Conservation (phyloP, 2,888 invertebrate species). For the Biston betularia region DNA sequence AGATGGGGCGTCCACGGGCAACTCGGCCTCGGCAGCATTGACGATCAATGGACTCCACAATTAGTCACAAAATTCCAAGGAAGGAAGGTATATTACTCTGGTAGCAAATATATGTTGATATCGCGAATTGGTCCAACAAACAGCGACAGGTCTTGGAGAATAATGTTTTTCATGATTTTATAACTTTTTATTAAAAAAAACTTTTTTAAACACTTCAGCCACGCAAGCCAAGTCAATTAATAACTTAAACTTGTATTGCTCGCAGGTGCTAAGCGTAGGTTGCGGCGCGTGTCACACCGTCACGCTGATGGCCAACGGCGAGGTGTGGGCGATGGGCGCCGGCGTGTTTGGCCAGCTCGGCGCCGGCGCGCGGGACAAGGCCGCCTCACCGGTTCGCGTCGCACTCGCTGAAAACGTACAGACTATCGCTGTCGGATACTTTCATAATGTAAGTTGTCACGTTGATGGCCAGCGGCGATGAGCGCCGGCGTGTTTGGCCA, state of each 20-base stretch:
- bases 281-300: slow-evolving; percentile 92
- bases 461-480: slow-evolving; percentile 87
- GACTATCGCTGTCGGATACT: slow-evolving; percentile 86
- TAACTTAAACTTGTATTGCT: background rate
- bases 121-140: too few relatives aligned
- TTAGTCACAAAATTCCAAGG: slow-evolving; percentile 76
- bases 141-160: too few relatives aligned
- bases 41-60: slow-evolving; percentile 86
- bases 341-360: slow-evolving; percentile 94
- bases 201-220: too few relatives aligned
- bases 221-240: too few relatives aligned
- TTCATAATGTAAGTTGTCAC: slow-evolving; percentile 87
- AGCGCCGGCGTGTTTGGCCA: too few relatives aligned
- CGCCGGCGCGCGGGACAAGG: slow-evolving; percentile 83
- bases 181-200: too few relatives aligned
- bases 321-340: slow-evolving; percentile 89
- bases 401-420: slow-evolving; percentile 66
- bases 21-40: slow-evolving; percentile 93
- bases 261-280: slow-evolving; percentile 73
- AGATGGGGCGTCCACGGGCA: slow-evolving; percentile 98
- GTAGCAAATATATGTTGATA: too few relatives aligned
- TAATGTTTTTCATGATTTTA: too few relatives aligned
- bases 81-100: slow-evolving; percentile 70
- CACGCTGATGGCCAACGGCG: slow-evolving; percentile 88
- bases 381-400: slow-evolving; percentile 86